Conservation (phyloP, 2,113 vertebrate genomes). For the Pleuronectes platessa region DNA sequence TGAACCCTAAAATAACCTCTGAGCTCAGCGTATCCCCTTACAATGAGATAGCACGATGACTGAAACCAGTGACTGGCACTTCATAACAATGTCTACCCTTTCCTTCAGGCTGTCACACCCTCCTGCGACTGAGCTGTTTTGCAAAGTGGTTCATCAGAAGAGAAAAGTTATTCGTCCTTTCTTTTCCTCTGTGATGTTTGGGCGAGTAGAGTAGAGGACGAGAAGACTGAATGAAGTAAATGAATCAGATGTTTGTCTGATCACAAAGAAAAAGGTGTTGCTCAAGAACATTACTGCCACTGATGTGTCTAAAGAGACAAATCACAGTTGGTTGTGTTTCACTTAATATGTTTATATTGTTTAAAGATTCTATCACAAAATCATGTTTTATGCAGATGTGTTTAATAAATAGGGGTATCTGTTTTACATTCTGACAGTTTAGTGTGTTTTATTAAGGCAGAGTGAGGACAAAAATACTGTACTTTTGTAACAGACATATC, state of each 20-base stretch:
- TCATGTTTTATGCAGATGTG: too few relatives aligned
- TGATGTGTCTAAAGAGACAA: background rate
- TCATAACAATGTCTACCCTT: slow-evolving; percentile 55
- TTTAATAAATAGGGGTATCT: too few relatives aligned
- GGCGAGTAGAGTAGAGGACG: background rate
- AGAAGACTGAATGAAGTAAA: background rate
- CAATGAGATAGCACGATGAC: slow-evolving; percentile 51
- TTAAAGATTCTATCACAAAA: too few relatives aligned
- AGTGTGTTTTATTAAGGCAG: too few relatives aligned
- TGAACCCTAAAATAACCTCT: slow-evolving; percentile 69
- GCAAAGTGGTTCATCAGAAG: slow-evolving; percentile 35
- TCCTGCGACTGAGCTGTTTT: slow-evolving; percentile 18
- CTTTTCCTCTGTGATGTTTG: background rate
- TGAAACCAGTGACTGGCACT: slow-evolving; percentile 65
- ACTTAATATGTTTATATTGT: too few relatives aligned
- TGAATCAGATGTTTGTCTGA: background rate
- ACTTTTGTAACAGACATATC: too few relatives aligned
- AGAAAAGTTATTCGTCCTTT: slow-evolving; percentile 7
- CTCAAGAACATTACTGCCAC: background rate
- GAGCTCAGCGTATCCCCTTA: slow-evolving; percentile 66
- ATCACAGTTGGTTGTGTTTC: background rate
- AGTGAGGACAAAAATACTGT: too few relatives aligned
- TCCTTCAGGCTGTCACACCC: slow-evolving; percentile 21
- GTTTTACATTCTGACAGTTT: too few relatives aligned
- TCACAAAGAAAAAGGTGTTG: background rate